Percentiles rank a stretch among this genome's conserved stretches.
These are phyloP conservation scores for Nothobranchius kuhntae DNA, from an alignment of 2,113 vertebrate species.

Conservation along the genomic window DNA sequence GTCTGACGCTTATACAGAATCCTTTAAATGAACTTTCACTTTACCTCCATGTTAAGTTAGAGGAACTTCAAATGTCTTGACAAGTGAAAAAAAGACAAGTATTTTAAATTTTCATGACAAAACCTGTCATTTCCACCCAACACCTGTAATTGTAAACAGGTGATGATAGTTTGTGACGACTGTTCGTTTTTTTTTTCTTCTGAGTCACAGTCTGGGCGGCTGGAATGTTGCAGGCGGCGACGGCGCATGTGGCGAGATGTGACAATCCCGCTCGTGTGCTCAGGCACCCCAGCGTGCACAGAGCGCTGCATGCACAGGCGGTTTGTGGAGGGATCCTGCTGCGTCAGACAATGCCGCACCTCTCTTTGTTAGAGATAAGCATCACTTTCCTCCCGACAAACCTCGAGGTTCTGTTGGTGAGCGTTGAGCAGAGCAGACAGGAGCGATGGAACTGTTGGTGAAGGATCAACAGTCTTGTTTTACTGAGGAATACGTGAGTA, in stretches of 20 bases:
- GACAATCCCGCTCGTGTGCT: constrained; percentile 45
- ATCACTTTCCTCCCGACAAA: constrained; percentile 50
- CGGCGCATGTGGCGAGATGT: constrained; percentile 54
- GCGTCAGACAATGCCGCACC: constrained; percentile 55
- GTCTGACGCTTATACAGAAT: too few species aligned
- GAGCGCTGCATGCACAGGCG: constrained; percentile 53
- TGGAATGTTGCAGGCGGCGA: constrained; percentile 35
- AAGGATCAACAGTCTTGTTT: constrained; percentile 29
- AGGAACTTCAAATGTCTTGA: not conserved
- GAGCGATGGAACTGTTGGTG: constrained; percentile 1
- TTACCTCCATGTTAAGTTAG: too few species aligned
- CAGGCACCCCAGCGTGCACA: constrained; percentile 41
- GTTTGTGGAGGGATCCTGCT: constrained; percentile 59
- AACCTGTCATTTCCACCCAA: constrained; percentile 18
- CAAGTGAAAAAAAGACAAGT: not conserved
- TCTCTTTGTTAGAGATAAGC: constrained; percentile 66
- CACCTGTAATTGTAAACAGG: constrained; percentile 53
- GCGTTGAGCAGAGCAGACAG: constrained; percentile 13
- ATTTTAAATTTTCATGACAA: constrained; percentile 23
- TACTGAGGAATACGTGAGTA: constrained; percentile 28
- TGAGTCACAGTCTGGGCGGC: constrained; percentile 31
- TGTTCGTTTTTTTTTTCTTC: constrained; percentile 22
- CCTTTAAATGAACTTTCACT: not conserved
- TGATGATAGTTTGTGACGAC: constrained; percentile 16
- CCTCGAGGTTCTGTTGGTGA: constrained; percentile 32